A percentile compares a stretch with the other conserved stretches of the same genome.
Evolutionary conservation across 2,888 invertebrate species (phyloP).

Genomic region (Alloscopus bannaensis): DNA sequence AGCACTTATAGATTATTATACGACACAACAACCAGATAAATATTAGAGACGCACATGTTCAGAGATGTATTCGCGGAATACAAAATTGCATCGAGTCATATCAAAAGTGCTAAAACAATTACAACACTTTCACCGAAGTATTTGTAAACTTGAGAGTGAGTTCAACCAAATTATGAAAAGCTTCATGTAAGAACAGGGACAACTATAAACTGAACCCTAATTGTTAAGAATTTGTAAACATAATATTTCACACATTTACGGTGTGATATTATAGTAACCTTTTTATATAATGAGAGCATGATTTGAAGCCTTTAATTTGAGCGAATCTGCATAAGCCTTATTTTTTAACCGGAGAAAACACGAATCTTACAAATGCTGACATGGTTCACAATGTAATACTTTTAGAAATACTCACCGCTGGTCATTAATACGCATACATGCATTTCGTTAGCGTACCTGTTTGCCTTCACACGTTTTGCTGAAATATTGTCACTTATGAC

Average conservation of each 20-base stretch:
- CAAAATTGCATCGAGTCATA: too few relatives aligned
- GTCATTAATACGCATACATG: not conserved
- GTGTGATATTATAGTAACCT: too few relatives aligned
- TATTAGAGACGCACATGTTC: too few relatives aligned
- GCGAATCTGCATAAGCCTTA: slow-evolving; percentile 11
- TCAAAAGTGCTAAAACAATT: slow-evolving; percentile 48
- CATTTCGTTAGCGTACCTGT: slow-evolving; percentile 22
- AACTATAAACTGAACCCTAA: too few relatives aligned
- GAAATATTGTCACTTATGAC: not conserved
- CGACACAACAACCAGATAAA: too few relatives aligned
- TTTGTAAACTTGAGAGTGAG: not conserved
- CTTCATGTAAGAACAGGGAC: slow-evolving; percentile 21
- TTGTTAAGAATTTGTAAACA: too few relatives aligned
- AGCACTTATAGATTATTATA: too few relatives aligned
- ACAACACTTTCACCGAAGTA: not conserved
- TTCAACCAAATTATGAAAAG: slow-evolving; percentile 1
- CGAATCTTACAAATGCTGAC: not conserved
- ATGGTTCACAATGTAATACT: slow-evolving; percentile 1
- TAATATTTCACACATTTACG: too few relatives aligned
- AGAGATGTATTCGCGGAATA: too few relatives aligned
- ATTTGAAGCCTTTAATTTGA: too few relatives aligned
- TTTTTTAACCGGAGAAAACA: not conserved
- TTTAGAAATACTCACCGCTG: slow-evolving; percentile 27
- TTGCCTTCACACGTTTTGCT: slow-evolving; percentile 5
- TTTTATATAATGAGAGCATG: too few relatives aligned